A percentile compares a stretch with the other conserved stretches of the same genome.
phyloP scores from a whole-genome alignment of 2,888 invertebrate genomes.

The Melieria picta region DNA sequence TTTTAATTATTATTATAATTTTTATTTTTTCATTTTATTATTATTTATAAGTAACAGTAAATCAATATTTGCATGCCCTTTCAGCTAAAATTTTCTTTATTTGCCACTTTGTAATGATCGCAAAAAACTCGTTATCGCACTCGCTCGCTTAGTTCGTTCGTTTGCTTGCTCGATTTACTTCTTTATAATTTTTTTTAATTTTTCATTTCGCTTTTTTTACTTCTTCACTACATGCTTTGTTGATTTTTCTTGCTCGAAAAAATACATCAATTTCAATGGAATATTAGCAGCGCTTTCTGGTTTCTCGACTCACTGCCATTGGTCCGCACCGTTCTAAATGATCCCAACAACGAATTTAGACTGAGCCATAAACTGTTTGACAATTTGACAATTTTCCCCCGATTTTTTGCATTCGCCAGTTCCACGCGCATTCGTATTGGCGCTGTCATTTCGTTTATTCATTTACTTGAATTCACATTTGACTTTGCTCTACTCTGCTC shows the following conservation, averaged over 20 bases:
- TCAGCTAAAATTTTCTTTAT: background rate
- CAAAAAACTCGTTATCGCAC: background rate
- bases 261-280: too few relatives aligned
- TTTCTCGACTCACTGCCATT: background rate
- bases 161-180: conserved; percentile 18
- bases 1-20: background rate
- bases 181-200: too few relatives aligned
- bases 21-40: background rate
- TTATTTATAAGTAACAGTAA: background rate
- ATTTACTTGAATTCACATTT: conserved; percentile 15
- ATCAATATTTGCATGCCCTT: background rate
- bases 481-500: conserved; percentile 33
- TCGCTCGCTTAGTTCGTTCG: conserved; percentile 11
- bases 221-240: too few relatives aligned
- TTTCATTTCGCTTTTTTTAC: too few relatives aligned
- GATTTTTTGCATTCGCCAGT: conserved; percentile 19
- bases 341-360: conserved; percentile 39
- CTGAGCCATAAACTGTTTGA: conserved; percentile 30
- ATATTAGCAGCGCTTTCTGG: background rate
- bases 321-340: conserved; percentile 37
- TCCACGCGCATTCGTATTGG: background rate
- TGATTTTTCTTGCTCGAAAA: too few relatives aligned
- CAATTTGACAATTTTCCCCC: conserved; percentile 25
- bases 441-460: conserved; percentile 1
- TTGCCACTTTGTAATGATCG: background rate